Base-by-base conservation (phyloP, 2,797 vertebrate genomes). In the Myotis planiceps region DNA sequence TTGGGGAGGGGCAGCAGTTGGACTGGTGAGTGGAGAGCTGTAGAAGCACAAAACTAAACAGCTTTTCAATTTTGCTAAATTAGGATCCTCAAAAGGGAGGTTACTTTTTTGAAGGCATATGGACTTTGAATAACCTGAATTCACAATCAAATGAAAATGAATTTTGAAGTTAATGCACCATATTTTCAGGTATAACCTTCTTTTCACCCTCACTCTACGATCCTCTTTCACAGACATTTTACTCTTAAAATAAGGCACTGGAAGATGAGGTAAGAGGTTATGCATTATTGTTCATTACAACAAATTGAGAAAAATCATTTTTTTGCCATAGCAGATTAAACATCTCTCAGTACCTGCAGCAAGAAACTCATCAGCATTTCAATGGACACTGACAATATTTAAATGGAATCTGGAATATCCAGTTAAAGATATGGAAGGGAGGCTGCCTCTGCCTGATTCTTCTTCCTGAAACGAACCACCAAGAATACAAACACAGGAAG, bases 41-140 rank as follows among this genome's bases (percentile, higher is more conserved):
- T 2, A 80, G 18, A 32, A n/a, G 9, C 10, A 2, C 58, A 66
- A 78, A 66, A 25, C 27, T 47, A 29, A 81, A 34, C 2, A 42
- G 12, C 10, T 82, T 87, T 91, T 82, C 12, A 49, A 45, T 49
- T 95, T 91, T 8, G 75, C 34, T 86, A 82, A 92, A 39, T 94
- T 60, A 75, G 15, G 19, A 69, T 53, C 25, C 68, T 68, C 15
- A 51, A 93, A 90, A 60, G 2, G n/a, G 10, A 58, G 15, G 7
- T 47, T n/a, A 60, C 16, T 37, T 29, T 63, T 71, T 25, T 75
- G 10, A 83, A 69, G 19, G 6, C 2, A 18, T 19, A 39, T 45
- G 18, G 16, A 58, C n/a, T 90, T 76, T 84, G 74, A 90, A 75
- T 49, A 75, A 1, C 13, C 34, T 55, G 3, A 81, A 60, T 78